phyloP scores from a whole-genome alignment of 2,797 vertebrate species.

The Malurus splendens region DNA sequence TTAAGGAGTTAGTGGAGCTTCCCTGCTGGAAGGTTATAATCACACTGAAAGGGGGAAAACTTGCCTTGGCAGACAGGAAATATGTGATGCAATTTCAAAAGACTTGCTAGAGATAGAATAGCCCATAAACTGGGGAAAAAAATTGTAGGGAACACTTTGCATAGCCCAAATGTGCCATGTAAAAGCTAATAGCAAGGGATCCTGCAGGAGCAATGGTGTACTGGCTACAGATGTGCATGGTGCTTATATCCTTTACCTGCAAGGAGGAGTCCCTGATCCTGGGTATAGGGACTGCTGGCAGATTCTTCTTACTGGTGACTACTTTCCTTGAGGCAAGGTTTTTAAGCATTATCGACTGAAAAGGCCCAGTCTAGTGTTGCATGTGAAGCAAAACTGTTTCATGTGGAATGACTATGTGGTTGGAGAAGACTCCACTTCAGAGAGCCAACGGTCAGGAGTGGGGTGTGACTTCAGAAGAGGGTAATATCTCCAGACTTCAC shows the following conservation, averaged over 20 bases:
- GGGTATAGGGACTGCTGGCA: neutral
- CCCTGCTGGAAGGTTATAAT: conserved; percentile 45
- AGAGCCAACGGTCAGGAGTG: neutral
- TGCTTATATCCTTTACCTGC: neutral
- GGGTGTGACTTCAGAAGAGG: neutral
- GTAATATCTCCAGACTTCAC: neutral
- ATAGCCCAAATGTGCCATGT: neutral
- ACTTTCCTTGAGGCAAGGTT: neutral
- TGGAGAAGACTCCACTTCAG: neutral
- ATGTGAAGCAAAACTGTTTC: neutral
- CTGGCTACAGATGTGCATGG: neutral
- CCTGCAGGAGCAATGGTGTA: neutral
- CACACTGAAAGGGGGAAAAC: conserved; percentile 9
- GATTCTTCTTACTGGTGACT: neutral
- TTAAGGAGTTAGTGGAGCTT: conserved; percentile 23
- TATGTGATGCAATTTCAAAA: conserved; percentile 23
- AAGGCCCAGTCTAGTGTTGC: neutral
- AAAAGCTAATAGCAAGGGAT: neutral
- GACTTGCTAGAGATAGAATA: conserved; percentile 32
- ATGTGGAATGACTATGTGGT: neutral
- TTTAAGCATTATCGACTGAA: neutral
- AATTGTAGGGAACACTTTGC: neutral
- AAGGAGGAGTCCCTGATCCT: neutral
- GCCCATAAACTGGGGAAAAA: neutral
- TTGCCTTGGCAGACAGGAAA: conserved; percentile 32